A percentile compares a stretch with the other conserved stretches of the same genome.
Evolutionary conservation across 2,797 vertebrate species (phyloP).

Genomic region (Discoglossus pictus): DNA sequence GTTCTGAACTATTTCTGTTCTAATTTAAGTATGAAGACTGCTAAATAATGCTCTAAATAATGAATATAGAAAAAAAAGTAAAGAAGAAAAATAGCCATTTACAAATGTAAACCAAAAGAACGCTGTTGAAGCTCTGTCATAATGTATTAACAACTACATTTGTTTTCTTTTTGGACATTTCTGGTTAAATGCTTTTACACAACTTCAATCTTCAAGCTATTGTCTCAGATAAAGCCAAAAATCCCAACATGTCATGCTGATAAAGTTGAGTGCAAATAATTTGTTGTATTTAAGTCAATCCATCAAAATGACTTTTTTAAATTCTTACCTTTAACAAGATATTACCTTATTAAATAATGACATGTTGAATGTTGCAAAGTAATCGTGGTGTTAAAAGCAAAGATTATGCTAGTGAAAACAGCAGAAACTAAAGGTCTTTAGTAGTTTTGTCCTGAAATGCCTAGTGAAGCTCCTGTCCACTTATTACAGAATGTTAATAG

Average conservation of each 20-base stretch:
- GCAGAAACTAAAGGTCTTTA: conserved; percentile 56
- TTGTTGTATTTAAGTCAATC: conserved; percentile 33
- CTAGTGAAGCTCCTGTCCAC: conserved; percentile 68
- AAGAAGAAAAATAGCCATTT: too few species aligned
- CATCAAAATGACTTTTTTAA: conserved; percentile 11
- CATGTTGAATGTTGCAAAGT: conserved; percentile 36
- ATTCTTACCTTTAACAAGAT: conserved; percentile 19
- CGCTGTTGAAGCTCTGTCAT: too few species aligned
- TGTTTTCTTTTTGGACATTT: conserved; percentile 19
- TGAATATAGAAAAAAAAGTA: too few species aligned
- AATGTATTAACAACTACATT: too few species aligned
- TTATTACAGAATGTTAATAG: conserved; percentile 87
- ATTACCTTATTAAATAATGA: conserved; percentile 24
- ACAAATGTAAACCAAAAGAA: too few species aligned
- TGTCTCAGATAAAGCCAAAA: too few species aligned
- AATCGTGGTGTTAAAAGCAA: conserved; percentile 61
- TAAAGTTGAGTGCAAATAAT: background rate
- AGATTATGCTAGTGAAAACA: conserved; percentile 64
- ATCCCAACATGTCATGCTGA: background rate
- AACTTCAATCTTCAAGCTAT: too few species aligned
- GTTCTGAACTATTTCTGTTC: too few species aligned
- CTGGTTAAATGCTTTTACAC: too few species aligned
- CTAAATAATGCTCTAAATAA: too few species aligned
- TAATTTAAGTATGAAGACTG: too few species aligned
- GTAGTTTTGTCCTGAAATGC: conserved; percentile 65